Base-by-base conservation (phyloP, 2,113 vertebrate species). In the Prionailurus viverrinus region DNA sequence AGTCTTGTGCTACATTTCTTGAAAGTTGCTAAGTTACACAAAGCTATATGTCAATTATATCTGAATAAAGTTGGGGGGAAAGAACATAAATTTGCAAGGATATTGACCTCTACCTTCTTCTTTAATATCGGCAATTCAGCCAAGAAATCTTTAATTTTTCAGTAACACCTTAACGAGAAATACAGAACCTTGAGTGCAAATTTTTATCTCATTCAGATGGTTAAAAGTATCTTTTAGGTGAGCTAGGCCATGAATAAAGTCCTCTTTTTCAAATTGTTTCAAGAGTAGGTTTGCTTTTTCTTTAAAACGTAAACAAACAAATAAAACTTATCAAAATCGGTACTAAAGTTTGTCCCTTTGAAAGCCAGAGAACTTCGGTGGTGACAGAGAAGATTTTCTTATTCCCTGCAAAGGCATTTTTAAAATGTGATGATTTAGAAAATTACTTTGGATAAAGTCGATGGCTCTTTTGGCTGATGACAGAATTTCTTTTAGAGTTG, bases 61-160 rank as follows among this genome's bases (percentile, higher is more conserved):
- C 53, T 1, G 53, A 36, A 58, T 58, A 25, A 81, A 58, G 53
- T 27, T 25, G 53, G 9, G 79, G 33, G 3, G 9, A 14, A 39
- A 11, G 69, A 73, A 58, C 23, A 81, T 41, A 27, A 13, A n/a
- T 85, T 69, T 45, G 12, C 63, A 91, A 69, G 18, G 51, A 81
- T 23, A 27, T 29, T 36, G 25, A 33, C 6, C 25, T 85, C 55
- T 74, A 12, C 18, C 33, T 12, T 65, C 6, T 74, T 76, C 48
- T 76, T 78, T 23, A 7, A 39, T 31, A 65, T 63, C 7, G 27
- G 41, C 41, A 39, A 58, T 11, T 51, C 65, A 53, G 55, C 11
- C 33, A 65, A 93, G 81, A 93, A 85, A 76, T 27, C n/a, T 92
- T 82, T 92, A 13, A 66, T 76, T 85, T 85, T 78, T 78, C 16